These are phyloP conservation scores for Trachops cirrhosus DNA, from an alignment of 2,797 vertebrate genomes.

Conservation along the genomic window DNA sequence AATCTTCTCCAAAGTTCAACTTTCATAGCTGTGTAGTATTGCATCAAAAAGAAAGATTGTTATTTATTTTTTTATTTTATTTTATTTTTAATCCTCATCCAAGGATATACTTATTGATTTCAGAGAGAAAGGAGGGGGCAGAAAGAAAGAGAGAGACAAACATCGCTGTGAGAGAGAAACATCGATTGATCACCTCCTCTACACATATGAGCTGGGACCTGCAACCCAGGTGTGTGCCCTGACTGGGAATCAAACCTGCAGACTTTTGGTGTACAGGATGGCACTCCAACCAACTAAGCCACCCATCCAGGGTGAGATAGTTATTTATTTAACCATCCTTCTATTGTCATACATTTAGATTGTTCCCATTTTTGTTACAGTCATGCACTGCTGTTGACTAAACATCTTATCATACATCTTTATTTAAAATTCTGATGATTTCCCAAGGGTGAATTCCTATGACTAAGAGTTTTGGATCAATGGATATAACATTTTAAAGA, in stretches of 20 bases:
- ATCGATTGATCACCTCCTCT: not conserved
- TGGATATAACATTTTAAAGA: not conserved
- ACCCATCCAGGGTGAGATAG: not conserved
- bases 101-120: not conserved
- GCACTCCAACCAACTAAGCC: not conserved
- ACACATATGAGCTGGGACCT: not conserved
- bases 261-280: not conserved
- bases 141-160: not conserved
- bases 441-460: slow-evolving; percentile 23
- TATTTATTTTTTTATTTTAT: not conserved
- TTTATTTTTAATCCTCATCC: not conserved
- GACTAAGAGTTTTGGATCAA: not conserved
- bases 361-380: slow-evolving; percentile 30
- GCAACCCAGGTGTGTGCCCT: no score
- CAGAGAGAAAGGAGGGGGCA: no score
- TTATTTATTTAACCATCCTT: slow-evolving; percentile 15
- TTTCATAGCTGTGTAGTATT: not conserved
- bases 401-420: slow-evolving; percentile 40
- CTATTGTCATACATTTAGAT: slow-evolving; percentile 18
- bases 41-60: not conserved
- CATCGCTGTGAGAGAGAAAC: no score
- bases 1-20: slow-evolving; percentile 1
- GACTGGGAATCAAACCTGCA: not conserved
- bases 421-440: slow-evolving; percentile 39
- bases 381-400: not conserved